Evolutionary conservation across 1,140 invertebrate genomes (phyloP).

Genomic region (Diploscapter pachys): DNA sequence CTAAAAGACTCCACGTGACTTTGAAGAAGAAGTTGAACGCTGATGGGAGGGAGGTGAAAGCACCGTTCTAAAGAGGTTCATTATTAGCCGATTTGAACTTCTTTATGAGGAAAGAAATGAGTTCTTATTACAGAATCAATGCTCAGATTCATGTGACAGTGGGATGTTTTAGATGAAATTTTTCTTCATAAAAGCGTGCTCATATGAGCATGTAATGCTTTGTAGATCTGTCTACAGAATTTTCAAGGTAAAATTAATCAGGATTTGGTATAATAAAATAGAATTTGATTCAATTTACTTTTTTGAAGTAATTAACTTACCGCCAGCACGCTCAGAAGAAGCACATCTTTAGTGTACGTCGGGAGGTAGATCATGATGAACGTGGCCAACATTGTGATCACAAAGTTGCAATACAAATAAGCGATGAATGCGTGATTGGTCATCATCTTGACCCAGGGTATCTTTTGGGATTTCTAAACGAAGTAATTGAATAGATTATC

Average conservation of each 20-base stretch:
- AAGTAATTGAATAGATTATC: too few relatives aligned
- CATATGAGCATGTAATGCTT: too few relatives aligned
- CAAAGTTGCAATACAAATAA: slow-evolving; percentile 37
- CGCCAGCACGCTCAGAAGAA: slow-evolving; percentile 33
- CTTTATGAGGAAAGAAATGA: too few relatives aligned
- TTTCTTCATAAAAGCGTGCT: too few relatives aligned
- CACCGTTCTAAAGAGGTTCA: slow-evolving; percentile 42
- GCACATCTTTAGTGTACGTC: slow-evolving; percentile 45
- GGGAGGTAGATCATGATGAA: slow-evolving; percentile 47
- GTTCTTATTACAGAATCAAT: too few relatives aligned
- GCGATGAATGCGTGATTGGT: slow-evolving; percentile 27
- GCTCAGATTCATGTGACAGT: too few relatives aligned
- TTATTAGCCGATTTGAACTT: not conserved
- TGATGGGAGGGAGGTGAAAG: slow-evolving; percentile 41
- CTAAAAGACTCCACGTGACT: slow-evolving; percentile 35
- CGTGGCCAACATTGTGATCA: slow-evolving; percentile 42
- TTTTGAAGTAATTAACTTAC: slow-evolving; percentile 17
- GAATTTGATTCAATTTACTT: too few relatives aligned
- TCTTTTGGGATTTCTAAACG: too few relatives aligned
- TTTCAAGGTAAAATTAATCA: too few relatives aligned
- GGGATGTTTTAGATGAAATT: too few relatives aligned
- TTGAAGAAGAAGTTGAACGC: slow-evolving; percentile 38
- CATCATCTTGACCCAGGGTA: slow-evolving; percentile 6
- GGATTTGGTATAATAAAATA: too few relatives aligned
- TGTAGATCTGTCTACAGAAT: too few relatives aligned